phyloP scores from a whole-genome alignment of 64 coral and sea anemone species.

The Acropora yongei region DNA sequence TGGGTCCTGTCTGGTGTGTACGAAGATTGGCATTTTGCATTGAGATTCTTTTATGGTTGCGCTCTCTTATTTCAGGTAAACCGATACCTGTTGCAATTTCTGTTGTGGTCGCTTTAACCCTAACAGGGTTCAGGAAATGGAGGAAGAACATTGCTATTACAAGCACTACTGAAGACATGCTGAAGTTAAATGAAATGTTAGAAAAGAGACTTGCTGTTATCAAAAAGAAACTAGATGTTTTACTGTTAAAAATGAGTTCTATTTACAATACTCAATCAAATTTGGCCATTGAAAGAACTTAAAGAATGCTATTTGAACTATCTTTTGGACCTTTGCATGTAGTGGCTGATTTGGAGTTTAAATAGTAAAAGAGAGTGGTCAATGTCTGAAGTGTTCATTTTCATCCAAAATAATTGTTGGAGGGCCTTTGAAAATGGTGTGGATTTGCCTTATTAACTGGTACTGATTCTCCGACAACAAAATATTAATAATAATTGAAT shows the following conservation, averaged over 20 bases:
- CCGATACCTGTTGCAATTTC: conserved; percentile 87
- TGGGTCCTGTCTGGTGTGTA: conserved; percentile 91
- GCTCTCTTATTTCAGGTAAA: conserved; percentile 75
- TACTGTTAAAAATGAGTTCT: conserved; percentile 62
- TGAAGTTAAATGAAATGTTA: conserved; percentile 80
- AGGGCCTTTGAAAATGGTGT: too few species aligned
- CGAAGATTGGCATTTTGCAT: conserved; percentile 79
- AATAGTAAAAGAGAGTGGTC: too few species aligned
- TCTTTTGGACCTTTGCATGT: too few species aligned
- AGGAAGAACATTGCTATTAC: conserved; percentile 52
- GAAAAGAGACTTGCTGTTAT: conserved; percentile 84
- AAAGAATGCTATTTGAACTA: not conserved
- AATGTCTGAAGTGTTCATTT: too few species aligned
- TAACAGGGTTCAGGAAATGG: conserved; percentile 89
- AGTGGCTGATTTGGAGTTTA: too few species aligned
- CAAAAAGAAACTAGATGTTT: conserved; percentile 81
- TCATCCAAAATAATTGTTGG: too few species aligned
- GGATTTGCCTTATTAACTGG: too few species aligned
- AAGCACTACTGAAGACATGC: conserved; percentile 62
- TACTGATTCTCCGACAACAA: too few species aligned
- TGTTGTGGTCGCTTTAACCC: conserved; percentile 69
- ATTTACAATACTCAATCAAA: not conserved
- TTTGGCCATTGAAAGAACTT: not conserved
- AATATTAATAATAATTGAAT: too few species aligned
- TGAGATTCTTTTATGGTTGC: conserved; percentile 76